Conservation (phyloP, 2,888 invertebrate species). For the Meta bourneti region DNA sequence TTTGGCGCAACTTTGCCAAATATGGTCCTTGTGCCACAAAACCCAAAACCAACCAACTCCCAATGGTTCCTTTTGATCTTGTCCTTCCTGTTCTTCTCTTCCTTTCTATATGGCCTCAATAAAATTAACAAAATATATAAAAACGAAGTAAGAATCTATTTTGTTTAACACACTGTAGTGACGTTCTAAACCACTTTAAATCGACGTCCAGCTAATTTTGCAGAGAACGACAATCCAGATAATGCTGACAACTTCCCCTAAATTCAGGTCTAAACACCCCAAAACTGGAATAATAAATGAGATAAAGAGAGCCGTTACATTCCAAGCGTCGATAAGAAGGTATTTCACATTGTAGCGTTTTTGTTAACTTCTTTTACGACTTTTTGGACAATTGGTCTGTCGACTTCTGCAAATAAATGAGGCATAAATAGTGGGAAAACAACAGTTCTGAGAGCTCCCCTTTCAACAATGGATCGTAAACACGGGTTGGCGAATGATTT, state of each 20-base stretch:
- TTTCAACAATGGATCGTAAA: conserved; percentile 47
- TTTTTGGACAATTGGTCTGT: conserved; percentile 24
- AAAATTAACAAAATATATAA: no score
- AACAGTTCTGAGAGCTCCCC: conserved; percentile 39
- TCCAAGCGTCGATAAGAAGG: conserved; percentile 10
- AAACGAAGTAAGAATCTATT: no score
- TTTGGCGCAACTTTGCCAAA: no score
- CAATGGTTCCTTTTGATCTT: no score
- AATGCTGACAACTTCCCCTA: no score
- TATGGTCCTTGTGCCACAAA: no score
- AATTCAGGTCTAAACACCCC: no score
- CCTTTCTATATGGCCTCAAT: no score
- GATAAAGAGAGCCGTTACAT: not conserved
- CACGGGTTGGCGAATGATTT: conserved; percentile 28
- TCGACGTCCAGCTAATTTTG: not conserved
- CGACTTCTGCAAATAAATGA: conserved; percentile 33
- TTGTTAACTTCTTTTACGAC: not conserved
- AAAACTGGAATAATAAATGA: not conserved
- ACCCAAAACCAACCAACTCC: no score
- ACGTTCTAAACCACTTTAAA: no score
- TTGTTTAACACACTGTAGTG: no score
- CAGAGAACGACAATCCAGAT: not conserved
- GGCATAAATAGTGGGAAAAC: conserved; percentile 44
- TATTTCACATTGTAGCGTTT: conserved; percentile 39
- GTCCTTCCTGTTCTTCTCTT: no score